Percentiles rank a stretch among this genome's conserved stretches.
Conservation (phyloP, 2,113 vertebrate genomes). For the Menidia beryllina region DNA sequence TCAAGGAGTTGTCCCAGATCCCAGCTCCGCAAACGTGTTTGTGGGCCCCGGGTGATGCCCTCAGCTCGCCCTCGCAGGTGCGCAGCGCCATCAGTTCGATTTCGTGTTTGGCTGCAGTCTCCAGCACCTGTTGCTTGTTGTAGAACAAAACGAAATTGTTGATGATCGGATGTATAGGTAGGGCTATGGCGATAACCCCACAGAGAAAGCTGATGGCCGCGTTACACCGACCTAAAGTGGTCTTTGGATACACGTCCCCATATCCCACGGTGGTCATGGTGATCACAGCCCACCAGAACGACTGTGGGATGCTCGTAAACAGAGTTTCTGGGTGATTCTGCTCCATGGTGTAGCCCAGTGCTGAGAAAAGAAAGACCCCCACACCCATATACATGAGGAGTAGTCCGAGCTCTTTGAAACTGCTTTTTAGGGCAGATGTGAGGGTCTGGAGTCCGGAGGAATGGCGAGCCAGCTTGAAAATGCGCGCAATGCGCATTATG, state of each 20-base stretch:
- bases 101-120: conserved; percentile 95
- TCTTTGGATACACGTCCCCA: conserved; percentile 98
- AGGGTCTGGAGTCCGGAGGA: conserved; percentile 96
- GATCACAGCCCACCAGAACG: conserved; percentile 99
- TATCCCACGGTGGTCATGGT: conserved; percentile 99
- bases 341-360: conserved; percentile 96
- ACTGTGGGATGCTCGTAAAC: conserved; percentile 98
- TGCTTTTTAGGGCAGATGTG: conserved; percentile 94
- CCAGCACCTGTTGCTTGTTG: conserved; percentile 96
- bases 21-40: conserved; percentile 51
- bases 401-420: conserved; percentile 94
- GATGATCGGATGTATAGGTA: conserved; percentile 98
- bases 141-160: conserved; percentile 98
- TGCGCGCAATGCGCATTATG: conserved; percentile 95
- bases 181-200: conserved; percentile 95
- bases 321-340: conserved; percentile 95
- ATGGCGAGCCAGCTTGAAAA: conserved; percentile 97
- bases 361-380: conserved; percentile 97
- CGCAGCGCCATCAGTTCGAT: conserved; percentile 94
- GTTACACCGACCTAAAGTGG: conserved; percentile 94
- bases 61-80: conserved; percentile 66
- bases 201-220: conserved; percentile 98
- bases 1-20: conserved; percentile 77
- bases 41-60: conserved; percentile 5
- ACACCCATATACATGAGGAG: conserved; percentile 97